These are phyloP conservation scores for Orientallactaga bullata DNA, from an alignment of 2,113 vertebrate species.

Conservation along the genomic window DNA sequence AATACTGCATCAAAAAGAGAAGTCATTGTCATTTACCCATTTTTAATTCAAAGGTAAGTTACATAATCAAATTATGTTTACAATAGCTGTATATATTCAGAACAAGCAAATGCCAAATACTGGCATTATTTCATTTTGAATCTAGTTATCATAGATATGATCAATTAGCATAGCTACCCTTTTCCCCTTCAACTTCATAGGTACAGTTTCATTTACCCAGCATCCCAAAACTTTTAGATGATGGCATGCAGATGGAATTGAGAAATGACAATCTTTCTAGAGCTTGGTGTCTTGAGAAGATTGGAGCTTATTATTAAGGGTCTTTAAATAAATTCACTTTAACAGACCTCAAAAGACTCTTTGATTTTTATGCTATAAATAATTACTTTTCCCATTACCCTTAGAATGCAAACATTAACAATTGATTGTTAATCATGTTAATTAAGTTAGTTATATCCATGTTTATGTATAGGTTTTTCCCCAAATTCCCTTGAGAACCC, in stretches of 20 bases:
- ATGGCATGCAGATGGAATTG: not conserved
- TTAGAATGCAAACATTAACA: not conserved
- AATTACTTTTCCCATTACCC: not conserved
- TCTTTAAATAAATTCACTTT: not conserved
- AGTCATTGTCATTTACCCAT: not conserved
- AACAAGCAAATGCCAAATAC: not conserved
- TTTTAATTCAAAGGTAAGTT: slow-evolving; percentile 9
- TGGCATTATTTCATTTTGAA: not conserved
- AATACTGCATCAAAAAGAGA: not conserved
- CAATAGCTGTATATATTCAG: not conserved
- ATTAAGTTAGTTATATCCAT: not conserved
- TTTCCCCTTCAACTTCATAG: too few species aligned
- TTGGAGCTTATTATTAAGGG: not conserved
- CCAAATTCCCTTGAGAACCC: not conserved
- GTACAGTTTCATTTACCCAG: too few species aligned
- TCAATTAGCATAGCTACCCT: too few species aligned
- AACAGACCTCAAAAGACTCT: not conserved
- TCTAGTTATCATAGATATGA: too few species aligned
- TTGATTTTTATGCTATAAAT: not conserved
- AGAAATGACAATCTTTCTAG: not conserved
- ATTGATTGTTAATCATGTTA: not conserved
- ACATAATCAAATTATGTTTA: not conserved
- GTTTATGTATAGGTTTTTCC: not conserved
- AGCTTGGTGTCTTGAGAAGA: not conserved
- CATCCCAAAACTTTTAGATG: not conserved